Percentiles rank a stretch among this genome's conserved stretches.
These are phyloP conservation scores for Cygnus buccinator DNA, from an alignment of 2,113 vertebrate species.

Conservation along the genomic window DNA sequence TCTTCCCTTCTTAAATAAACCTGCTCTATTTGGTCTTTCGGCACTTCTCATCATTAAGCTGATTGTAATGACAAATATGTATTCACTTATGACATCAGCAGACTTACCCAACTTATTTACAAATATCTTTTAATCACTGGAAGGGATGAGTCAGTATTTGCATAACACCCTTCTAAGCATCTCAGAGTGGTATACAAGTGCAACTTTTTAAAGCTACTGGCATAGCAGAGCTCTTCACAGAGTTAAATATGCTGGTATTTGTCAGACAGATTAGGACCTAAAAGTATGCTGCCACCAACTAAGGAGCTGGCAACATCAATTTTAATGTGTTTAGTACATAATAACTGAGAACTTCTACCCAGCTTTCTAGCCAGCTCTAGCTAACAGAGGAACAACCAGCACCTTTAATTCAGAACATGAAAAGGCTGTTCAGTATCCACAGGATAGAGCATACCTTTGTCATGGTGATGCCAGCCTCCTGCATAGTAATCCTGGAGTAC, in stretches of 20 bases:
- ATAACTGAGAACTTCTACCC: background rate
- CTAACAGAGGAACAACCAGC: background rate
- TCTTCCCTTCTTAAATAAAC: constrained; percentile 1
- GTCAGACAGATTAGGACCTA: background rate
- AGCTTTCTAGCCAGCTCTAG: background rate
- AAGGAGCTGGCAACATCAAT: background rate
- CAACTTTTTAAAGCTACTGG: background rate
- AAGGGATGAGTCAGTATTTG: constrained; percentile 24
- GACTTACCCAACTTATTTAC: constrained; percentile 19
- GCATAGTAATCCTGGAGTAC: constrained; percentile 92
- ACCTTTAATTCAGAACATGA: background rate
- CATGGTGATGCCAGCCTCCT: constrained; percentile 96
- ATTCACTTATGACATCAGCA: constrained; percentile 55
- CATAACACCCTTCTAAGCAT: background rate
- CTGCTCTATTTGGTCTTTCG: constrained; percentile 26
- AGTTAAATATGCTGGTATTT: background rate
- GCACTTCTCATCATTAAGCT: constrained; percentile 34
- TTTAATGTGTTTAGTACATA: background rate
- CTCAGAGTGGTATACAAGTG: background rate
- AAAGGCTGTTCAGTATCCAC: background rate
- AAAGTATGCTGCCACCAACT: background rate
- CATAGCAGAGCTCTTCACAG: background rate
- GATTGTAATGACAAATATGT: constrained; percentile 25
- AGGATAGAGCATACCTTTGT: constrained; percentile 81
- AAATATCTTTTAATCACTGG: constrained; percentile 60